phyloP scores from a whole-genome alignment of 2,797 vertebrate species.

The Glyptemys insculpta region DNA sequence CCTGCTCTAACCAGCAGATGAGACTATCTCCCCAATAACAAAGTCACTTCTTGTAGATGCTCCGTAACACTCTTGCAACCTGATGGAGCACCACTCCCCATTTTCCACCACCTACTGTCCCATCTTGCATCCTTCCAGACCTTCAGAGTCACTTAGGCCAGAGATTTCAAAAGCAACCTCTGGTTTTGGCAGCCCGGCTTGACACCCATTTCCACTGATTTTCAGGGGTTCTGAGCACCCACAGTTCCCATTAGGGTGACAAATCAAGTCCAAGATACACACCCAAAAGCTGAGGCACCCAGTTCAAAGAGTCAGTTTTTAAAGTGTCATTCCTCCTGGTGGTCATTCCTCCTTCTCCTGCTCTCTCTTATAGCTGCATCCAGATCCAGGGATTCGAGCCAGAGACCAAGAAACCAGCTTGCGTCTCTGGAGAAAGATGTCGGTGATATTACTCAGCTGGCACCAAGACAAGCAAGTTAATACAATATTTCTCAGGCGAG shows the following conservation, averaged over 20 bases:
- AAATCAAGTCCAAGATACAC: background rate
- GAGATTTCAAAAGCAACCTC: background rate
- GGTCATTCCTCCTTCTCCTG: background rate
- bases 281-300: background rate
- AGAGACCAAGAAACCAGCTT: background rate
- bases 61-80: background rate
- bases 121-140: background rate
- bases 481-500: background rate
- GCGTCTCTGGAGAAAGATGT: background rate
- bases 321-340: background rate
- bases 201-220: background rate
- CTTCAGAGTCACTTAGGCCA: rapidly evolving
- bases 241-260: background rate
- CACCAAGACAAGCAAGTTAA: constrained; percentile 3
- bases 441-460: background rate
- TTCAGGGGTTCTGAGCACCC: background rate
- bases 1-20: background rate
- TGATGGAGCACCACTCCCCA: background rate
- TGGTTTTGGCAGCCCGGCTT: background rate
- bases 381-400: background rate
- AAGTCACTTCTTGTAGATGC: background rate
- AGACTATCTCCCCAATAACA: background rate
- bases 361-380: background rate
- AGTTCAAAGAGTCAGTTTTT: background rate
- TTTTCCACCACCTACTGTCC: background rate